Base-by-base conservation (phyloP, 2,888 invertebrate species). In the Melolontha melolontha region DNA sequence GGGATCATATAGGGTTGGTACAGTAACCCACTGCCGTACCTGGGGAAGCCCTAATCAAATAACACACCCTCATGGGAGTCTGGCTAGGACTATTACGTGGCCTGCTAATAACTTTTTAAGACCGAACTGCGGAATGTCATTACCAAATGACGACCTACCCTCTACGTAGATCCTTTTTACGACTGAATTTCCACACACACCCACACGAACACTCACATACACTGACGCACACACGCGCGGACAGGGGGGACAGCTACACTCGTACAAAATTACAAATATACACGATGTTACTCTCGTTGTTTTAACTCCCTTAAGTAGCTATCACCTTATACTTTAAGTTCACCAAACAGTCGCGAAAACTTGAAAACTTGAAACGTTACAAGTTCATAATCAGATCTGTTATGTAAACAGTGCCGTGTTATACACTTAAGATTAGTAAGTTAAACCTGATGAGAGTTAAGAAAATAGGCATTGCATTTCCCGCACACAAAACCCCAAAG, bases 61-160 rank as follows among this genome's bases (percentile, higher is more conserved):
- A 77, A 78, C 73, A 66, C 65, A 66, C 69, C 59, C 68, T 59
- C 64, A 57, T 50, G 64, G 68, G 69, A 69, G 66, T 69, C 69
- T 69, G 68, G 66, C 66, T 50, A 42, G 57, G 50, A 55, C 73
- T 72, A 73, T 75, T 76, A 73, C 74, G 72, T 67, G 71, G 72
- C 72, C 71, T 75, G 75, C 78, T 79, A 79, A 79, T 79, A 79
- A 79, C 78, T 79, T 80, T 79, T 79, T 79, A 79, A 79, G 79
- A 76, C 77, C 77, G 73, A 71, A 73, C 74, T 69, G 75, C 74
- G 72, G 75, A 74, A 75, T 74, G 77, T 79, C 79, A 79, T 80
- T 79, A 79, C 78, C 75, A 75, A 79, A 79, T 79, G 78, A 79
- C 77, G 75, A 71, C 73, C 74, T 71, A 73, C 75, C 75, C 73